Evolutionary conservation across 2,888 invertebrate species (phyloP).

Genomic region (Glaucopsyche alexis): DNA sequence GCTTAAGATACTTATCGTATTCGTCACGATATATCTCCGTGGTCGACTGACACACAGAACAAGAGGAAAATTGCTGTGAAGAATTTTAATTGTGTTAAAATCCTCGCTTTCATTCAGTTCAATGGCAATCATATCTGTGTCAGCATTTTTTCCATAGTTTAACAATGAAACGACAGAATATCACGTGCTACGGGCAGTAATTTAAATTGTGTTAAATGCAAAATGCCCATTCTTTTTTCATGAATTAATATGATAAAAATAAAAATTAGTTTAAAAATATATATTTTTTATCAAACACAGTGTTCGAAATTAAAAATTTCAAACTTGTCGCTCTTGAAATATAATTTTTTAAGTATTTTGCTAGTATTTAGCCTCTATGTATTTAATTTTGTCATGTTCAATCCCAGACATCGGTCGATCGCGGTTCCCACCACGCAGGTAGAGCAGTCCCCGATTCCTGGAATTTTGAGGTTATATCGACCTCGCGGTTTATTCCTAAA

Average conservation of each 20-base stretch:
- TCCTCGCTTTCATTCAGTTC: slow-evolving; percentile 30
- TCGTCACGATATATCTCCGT: not conserved
- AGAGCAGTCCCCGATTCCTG: slow-evolving; percentile 13
- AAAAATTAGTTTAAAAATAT: not conserved
- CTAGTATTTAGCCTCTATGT: too few relatives aligned
- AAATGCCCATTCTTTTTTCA: not conserved
- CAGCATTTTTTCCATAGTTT: slow-evolving; percentile 27
- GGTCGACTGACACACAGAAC: slow-evolving; percentile 37
- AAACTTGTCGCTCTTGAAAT: not conserved
- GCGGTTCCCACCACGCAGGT: slow-evolving; percentile 1
- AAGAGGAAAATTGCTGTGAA: slow-evolving; percentile 21
- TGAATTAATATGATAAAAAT: not conserved
- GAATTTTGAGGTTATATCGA: slow-evolving; percentile 5
- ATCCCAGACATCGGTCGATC: not conserved
- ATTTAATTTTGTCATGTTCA: not conserved
- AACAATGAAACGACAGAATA: slow-evolving; percentile 30
- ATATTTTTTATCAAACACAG: not conserved
- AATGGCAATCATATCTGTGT: slow-evolving; percentile 30
- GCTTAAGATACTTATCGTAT: not conserved
- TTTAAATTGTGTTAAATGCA: not conserved
- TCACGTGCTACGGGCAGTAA: not conserved
- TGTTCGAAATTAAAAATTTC: not conserved
- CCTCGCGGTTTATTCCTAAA: not conserved
- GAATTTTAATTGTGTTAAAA: slow-evolving; percentile 27
- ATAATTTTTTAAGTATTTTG: not conserved